Evolutionary conservation across 92 coral and sea anemone genomes (phyloP), one percentile per base, ranked within the genome.

Genomic region (Umimayanthus kanabou): DNA sequence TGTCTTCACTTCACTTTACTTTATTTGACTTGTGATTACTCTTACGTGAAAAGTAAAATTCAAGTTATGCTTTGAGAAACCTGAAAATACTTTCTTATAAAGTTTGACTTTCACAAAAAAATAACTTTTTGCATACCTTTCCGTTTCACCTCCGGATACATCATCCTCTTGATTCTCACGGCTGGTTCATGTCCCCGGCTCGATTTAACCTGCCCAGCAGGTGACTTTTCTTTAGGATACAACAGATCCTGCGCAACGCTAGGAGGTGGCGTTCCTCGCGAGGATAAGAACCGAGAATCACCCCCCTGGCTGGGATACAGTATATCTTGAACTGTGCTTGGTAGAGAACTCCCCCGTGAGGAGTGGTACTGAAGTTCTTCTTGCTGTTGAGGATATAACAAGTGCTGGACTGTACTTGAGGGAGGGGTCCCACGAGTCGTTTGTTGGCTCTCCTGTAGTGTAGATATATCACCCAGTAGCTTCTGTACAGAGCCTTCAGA

Each of bases 111-210:
- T 61, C 6, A 61, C 69, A 61, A 20, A 61, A 18, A 18, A 20
- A 9, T 2, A 3, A 72, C 76, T 79, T 43, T 25, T 23, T 4
- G 30, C 92, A 80, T 40, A 95, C 98, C 96, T 91, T 91, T 84
- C 5, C 75, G 58, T 23, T 83, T 90, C 69, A 74, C 88, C 33
- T 22, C 90, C 23, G 95, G 95, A 85, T 96, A 96, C 96, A 96
- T 83, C 73, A 96, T 78, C 74, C 90, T 93, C 75, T 88, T 94
- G 8, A 95, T 91, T 88, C 73, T 94, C 45, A 86, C 95, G 16
- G 85, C 94, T 23, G 95, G 97, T 80, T 95, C 98, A 65, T 92
- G 95, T 0, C 98, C 98, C 7, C 98, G 97, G 9, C 95, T 89
- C 10, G 98, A 89, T 50, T 77, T 58, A 58, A 39, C 81, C 77